Evolutionary conservation across 2,113 vertebrate genomes (phyloP).

Genomic region (Elephas maximus): DNA sequence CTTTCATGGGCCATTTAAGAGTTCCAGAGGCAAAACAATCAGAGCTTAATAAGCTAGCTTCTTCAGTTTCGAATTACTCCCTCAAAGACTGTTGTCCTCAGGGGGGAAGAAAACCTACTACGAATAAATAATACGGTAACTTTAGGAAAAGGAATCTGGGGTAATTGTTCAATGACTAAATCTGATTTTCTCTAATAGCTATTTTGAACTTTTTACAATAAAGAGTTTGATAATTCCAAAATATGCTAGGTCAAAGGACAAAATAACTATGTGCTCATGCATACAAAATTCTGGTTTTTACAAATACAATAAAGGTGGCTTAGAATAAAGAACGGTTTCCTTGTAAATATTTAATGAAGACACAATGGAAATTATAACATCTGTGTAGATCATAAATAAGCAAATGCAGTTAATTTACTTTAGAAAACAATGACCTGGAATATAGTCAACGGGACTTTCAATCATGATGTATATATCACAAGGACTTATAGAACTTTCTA

Average conservation of each 20-base stretch:
- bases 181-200: neutral
- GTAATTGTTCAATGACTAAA: conserved; percentile 6
- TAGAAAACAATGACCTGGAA: conserved; percentile 26
- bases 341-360: conserved; percentile 53
- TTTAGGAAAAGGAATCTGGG: conserved; percentile 29
- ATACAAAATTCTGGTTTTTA: conserved; percentile 26
- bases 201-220: conserved; percentile 39
- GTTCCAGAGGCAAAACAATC: conserved; percentile 29
- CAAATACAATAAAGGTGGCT: conserved; percentile 32
- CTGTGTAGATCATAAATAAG: neutral
- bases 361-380: conserved; percentile 15
- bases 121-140: neutral
- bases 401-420: conserved; percentile 38
- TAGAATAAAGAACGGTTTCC: conserved; percentile 32
- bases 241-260: neutral
- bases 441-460: neutral
- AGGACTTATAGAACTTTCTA: neutral
- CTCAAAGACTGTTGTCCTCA: conserved; percentile 15
- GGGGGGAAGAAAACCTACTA: conserved; percentile 21
- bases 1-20: neutral
- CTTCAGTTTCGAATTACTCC: conserved; percentile 24
- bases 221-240: neutral
- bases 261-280: neutral
- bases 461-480: neutral
- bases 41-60: neutral